Evolutionary conservation across 92 coral and sea anemone genomes (phyloP), one percentile per base, ranked within the genome.

Genomic region (Porites divaricata): DNA sequence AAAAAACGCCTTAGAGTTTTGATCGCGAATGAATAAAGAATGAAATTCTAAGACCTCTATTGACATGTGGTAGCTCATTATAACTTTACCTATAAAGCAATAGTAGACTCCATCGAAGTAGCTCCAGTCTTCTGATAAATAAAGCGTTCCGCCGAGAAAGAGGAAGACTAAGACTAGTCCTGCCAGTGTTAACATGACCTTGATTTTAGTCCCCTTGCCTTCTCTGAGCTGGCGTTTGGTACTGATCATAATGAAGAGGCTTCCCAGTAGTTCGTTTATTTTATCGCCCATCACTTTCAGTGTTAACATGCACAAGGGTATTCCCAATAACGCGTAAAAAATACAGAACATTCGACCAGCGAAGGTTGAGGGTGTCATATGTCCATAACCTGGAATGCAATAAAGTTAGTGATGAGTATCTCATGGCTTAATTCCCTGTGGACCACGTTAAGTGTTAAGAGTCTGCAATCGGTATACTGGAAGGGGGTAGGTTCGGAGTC

Each of bases 71-170:
- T 41, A 21, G 8, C 24, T 4, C 8, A 24, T 15, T 21, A 16
- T 9, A 6, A 48, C 21, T 17, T 9, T 76, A 84, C 88, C 88
- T 45, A 89, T 81, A 70, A 89, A 89, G 59, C 87, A 89, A 54
- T 89, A 89, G 77, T 89, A 89, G 2, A 89, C 93, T 49, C 90
- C 83, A 2, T 87, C 88, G 57, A 81, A 67, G 49, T 85, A 89
- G 79, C 75, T 85, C 93, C 93, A 89, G 66, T 63, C 82, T 66
- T 89, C 93, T 50, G 93, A 78, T 4, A 62, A 75, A 84, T 81
- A 66, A 65, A 84, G 88, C 74, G 81, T 76, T 67, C 90, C 93
- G 13, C 93, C 93, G 21, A 89, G 59, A 21, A 86, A 66, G 61
- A 89, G 90, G 19, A 72, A 50, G 21, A 52, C 70, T 48, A 85